Conservation (phyloP, 1,140 invertebrate genomes). For the Lasioglossum baleicum region DNA sequence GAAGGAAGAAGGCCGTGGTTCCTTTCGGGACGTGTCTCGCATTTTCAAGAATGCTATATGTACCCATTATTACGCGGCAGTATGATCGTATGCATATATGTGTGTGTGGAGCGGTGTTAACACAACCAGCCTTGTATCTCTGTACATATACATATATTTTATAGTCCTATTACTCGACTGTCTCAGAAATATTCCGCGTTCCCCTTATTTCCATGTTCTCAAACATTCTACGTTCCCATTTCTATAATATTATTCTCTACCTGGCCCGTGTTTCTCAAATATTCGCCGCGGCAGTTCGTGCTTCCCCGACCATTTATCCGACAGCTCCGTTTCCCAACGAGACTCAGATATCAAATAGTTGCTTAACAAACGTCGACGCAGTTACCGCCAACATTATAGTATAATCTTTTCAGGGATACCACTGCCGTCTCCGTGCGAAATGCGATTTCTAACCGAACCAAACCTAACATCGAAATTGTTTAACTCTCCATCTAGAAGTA, state of each 20-base stretch:
- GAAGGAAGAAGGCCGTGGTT: neutral
- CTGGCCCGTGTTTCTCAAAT: slow-evolving; percentile 32
- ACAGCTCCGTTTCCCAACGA: neutral
- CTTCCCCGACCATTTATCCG: slow-evolving; percentile 5
- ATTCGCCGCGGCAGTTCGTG: neutral
- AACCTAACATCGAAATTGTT: too few relatives aligned
- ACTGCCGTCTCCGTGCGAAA: too few relatives aligned
- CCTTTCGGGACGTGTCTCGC: neutral
- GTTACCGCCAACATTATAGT: neutral
- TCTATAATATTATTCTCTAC: slow-evolving; percentile 43
- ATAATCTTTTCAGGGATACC: neutral
- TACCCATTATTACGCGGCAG: neutral
- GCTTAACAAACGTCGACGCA: slow-evolving; percentile 7
- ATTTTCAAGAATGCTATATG: neutral
- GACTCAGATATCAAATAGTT: slow-evolving; percentile 24
- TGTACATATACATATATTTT: slow-evolving; percentile 25
- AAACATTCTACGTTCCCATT: slow-evolving; percentile 33
- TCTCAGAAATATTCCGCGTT: slow-evolving; percentile 29
- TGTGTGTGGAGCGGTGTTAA: too few relatives aligned
- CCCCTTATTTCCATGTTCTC: slow-evolving; percentile 42
- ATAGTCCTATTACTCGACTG: slow-evolving; percentile 30
- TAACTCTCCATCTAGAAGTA: too few relatives aligned
- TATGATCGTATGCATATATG: too few relatives aligned
- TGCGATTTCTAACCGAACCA: too few relatives aligned
- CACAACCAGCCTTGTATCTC: neutral